Percentiles rank a stretch among this genome's conserved stretches.
Evolutionary conservation across 2,113 vertebrate genomes (phyloP).

Genomic region (Brachyhypopomus gauderio): DNA sequence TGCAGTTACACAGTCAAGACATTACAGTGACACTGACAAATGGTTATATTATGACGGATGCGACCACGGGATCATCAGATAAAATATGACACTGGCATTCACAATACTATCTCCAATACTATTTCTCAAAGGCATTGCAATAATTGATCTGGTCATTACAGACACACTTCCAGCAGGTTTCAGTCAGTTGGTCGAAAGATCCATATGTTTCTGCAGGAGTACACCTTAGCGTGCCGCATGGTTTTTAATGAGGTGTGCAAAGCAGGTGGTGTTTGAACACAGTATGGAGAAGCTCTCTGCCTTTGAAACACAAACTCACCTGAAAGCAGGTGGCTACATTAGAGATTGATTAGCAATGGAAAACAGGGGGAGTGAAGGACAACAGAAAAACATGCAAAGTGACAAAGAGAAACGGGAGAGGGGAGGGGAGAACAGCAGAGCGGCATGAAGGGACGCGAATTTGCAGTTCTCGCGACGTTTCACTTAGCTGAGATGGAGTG

Average conservation of each 20-base stretch:
- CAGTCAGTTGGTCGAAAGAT: background rate
- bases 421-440: too few relatives aligned
- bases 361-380: conserved; percentile 31
- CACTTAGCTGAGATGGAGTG: background rate
- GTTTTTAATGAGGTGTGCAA: conserved; percentile 32
- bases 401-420: conserved; percentile 9
- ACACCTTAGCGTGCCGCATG: background rate
- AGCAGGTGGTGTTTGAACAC: conserved; percentile 29
- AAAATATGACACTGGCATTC: too few relatives aligned
- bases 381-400: conserved; percentile 15
- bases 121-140: too few relatives aligned
- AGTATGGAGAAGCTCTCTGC: conserved; percentile 16
- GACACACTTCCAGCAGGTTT: background rate
- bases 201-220: background rate
- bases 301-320: conserved; percentile 1
- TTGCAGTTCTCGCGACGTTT: background rate
- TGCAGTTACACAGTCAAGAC: background rate
- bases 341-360: conserved; percentile 41
- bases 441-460: too few relatives aligned
- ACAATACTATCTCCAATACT: too few relatives aligned
- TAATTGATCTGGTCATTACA: background rate
- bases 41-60: conserved; percentile 3
- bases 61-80: background rate
- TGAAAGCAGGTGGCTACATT: conserved; percentile 53
- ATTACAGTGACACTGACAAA: conserved; percentile 36